phyloP scores from a whole-genome alignment of 2,888 invertebrate genomes.

The Phengaris arion region DNA sequence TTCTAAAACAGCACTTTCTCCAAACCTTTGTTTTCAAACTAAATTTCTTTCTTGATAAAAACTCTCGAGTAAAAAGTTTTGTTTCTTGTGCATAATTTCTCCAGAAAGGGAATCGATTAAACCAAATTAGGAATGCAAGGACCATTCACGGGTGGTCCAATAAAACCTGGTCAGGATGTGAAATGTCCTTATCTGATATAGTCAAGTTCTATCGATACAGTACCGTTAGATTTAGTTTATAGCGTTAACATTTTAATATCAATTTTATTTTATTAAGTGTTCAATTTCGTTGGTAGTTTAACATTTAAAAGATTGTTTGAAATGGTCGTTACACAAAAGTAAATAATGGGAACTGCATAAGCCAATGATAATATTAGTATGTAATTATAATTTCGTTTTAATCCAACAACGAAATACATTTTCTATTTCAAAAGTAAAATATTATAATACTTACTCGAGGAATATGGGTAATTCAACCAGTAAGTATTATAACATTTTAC shows the following conservation, averaged over 20 bases:
- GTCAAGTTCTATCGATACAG: neutral
- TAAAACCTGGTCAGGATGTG: constrained; percentile 16
- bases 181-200: constrained; percentile 16
- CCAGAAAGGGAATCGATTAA: neutral
- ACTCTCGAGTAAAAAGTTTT: neutral
- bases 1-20: neutral
- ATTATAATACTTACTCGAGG: no score
- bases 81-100: neutral
- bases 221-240: neutral
- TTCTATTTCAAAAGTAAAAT: no score
- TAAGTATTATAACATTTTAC: neutral
- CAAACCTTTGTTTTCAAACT: neutral
- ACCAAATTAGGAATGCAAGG: constrained; percentile 16
- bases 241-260: neutral
- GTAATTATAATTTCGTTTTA: no score
- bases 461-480: no score
- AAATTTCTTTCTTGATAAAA: neutral
- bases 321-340: no score
- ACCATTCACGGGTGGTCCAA: constrained; percentile 21
- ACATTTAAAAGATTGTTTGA: neutral
- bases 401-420: no score
- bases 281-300: neutral
- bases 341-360: no score
- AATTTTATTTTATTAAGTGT: neutral
- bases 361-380: no score